phyloP scores from a whole-genome alignment of 2,113 vertebrate genomes.

The Nothobranchius kuhntae region DNA sequence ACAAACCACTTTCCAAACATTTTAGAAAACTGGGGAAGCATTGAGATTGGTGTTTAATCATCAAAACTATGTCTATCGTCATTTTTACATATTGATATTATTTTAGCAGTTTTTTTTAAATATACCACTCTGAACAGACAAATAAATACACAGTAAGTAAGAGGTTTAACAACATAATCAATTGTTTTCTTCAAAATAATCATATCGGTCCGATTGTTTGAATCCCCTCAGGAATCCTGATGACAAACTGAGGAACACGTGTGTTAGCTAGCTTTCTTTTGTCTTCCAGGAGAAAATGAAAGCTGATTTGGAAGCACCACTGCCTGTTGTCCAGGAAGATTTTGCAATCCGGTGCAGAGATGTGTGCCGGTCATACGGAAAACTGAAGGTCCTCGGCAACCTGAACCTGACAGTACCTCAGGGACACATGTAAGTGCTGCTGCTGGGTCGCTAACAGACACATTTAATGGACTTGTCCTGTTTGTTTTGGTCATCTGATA shows the following conservation, averaged over 20 bases:
- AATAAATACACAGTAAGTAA: too few species aligned
- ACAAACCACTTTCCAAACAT: too few species aligned
- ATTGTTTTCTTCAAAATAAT: too few species aligned
- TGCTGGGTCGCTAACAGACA: background rate
- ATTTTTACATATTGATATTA: too few species aligned
- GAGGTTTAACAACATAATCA: too few species aligned
- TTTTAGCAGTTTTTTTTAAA: too few species aligned
- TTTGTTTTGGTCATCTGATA: background rate
- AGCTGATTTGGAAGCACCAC: constrained; percentile 64
- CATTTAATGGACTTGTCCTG: background rate
- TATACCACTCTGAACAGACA: too few species aligned
- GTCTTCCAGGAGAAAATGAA: constrained; percentile 59
- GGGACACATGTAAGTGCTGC: constrained; percentile 80
- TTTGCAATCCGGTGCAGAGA: constrained; percentile 72
- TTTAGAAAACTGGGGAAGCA: too few species aligned
- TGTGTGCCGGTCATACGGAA: constrained; percentile 79
- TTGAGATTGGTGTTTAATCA: too few species aligned
- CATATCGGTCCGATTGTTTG: too few species aligned
- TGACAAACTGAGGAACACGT: background rate
- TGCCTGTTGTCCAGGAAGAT: constrained; percentile 25
- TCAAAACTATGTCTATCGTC: too few species aligned
- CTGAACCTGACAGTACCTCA: constrained; percentile 79
- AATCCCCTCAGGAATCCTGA: background rate
- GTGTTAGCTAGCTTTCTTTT: background rate
- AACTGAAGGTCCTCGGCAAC: constrained; percentile 77